phyloP scores from a whole-genome alignment of 23 tunicate genomes.

The Ascidia mentula region DNA sequence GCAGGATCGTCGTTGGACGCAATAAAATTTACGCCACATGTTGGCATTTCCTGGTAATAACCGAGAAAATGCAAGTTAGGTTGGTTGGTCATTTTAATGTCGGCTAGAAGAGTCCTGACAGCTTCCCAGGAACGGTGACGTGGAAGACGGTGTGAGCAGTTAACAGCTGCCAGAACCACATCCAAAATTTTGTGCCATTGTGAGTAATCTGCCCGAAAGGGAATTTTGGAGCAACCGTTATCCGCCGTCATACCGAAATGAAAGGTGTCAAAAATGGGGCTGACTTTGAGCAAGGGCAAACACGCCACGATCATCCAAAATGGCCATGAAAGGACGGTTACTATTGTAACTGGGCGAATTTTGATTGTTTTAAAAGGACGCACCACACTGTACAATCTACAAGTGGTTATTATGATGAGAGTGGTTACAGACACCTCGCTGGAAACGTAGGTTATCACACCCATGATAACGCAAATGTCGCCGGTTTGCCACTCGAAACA shows the following conservation, averaged over 20 bases:
- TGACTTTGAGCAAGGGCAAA: background rate
- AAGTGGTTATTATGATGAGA: background rate
- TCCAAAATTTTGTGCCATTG: background rate
- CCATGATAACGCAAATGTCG: background rate
- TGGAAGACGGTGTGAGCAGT: background rate
- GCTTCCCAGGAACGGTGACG: background rate
- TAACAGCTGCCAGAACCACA: background rate
- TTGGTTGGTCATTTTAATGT: background rate
- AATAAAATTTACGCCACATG: background rate
- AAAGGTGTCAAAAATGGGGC: background rate
- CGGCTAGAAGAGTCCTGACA: background rate
- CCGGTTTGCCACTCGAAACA: background rate
- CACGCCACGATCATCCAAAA: background rate
- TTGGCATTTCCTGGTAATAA: constrained; percentile 4
- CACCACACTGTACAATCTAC: background rate
- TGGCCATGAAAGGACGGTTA: background rate
- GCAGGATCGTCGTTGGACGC: background rate
- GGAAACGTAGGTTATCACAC: background rate
- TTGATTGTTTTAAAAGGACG: background rate
- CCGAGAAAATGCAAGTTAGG: background rate
- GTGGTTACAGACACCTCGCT: background rate
- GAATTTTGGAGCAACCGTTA: background rate
- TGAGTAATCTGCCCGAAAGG: background rate
- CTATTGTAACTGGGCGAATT: background rate
- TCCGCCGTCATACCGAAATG: background rate